Evolutionary conservation across 2,888 invertebrate genomes (phyloP).

Genomic region (Branchipolynoe longqiensis): DNA sequence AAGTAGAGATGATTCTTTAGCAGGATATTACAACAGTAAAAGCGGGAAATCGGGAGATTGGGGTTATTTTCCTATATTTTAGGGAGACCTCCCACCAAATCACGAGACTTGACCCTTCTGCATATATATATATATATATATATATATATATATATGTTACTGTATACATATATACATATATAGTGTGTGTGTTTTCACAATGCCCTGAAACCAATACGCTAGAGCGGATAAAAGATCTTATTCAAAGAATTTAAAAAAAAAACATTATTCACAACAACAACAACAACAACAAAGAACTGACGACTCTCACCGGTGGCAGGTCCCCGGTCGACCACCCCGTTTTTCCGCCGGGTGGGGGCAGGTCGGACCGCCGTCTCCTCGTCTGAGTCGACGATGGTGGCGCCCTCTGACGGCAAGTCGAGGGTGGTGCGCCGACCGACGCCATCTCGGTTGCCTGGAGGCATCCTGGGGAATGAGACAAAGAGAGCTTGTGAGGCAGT

Average conservation of each 20-base stretch:
- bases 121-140: no score
- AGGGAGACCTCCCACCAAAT: no score
- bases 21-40: no score
- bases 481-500: not conserved
- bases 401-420: constrained; percentile 2
- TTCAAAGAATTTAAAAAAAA: constrained; percentile 1
- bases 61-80: no score
- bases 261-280: not conserved
- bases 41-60: no score
- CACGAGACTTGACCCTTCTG: no score
- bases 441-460: not conserved
- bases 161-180: no score
- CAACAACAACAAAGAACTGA: not conserved
- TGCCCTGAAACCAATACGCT: no score
- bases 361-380: not conserved
- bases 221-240: no score
- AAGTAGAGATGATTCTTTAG: no score
- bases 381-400: constrained; percentile 22
- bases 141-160: no score
- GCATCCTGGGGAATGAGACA: not conserved
- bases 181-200: no score
- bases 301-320: constrained; percentile 1
- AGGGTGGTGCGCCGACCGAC: constrained; percentile 30
- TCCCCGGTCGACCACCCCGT: constrained; percentile 36
- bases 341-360: constrained; percentile 36